Evolutionary conservation across 53 echinoderm and acorn worm genomes (phyloP).

Genomic region (Glandiceps talaboti): DNA sequence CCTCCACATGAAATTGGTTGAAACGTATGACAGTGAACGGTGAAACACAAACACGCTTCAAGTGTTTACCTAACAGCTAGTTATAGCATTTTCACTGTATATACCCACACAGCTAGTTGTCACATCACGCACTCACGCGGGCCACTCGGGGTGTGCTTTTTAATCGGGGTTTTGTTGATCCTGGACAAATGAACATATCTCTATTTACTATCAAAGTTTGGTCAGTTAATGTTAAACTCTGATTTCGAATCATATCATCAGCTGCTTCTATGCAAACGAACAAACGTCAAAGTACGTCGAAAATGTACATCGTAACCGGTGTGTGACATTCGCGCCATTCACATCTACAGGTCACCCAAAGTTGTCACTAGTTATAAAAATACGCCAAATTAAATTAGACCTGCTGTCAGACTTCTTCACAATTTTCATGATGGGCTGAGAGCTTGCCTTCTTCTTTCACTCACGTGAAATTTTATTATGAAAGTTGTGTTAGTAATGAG

Average conservation of each 20-base stretch:
- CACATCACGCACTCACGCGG: not conserved
- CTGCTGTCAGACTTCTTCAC: not conserved
- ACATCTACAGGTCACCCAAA: not conserved
- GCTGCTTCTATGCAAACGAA: not conserved
- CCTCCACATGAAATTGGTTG: not conserved
- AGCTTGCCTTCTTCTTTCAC: not conserved
- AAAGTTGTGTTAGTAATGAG: not conserved
- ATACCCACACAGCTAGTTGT: too few relatives aligned
- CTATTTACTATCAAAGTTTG: not conserved
- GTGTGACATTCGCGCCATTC: conserved; percentile 1
- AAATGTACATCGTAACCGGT: not conserved
- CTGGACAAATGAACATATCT: not conserved
- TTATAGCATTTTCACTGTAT: not conserved
- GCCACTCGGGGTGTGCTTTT: not conserved
- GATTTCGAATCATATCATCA: not conserved
- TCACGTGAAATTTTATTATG: not conserved
- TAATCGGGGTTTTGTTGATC: not conserved
- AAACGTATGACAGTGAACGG: not conserved
- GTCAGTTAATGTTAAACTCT: not conserved
- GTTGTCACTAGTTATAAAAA: not conserved
- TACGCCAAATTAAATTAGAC: not conserved
- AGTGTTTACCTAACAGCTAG: not conserved
- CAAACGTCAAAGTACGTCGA: not conserved
- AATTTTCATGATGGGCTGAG: not conserved
- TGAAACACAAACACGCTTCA: not conserved